Conservation (phyloP, 2,888 invertebrate species). For the Yponomeuta cagnagella region DNA sequence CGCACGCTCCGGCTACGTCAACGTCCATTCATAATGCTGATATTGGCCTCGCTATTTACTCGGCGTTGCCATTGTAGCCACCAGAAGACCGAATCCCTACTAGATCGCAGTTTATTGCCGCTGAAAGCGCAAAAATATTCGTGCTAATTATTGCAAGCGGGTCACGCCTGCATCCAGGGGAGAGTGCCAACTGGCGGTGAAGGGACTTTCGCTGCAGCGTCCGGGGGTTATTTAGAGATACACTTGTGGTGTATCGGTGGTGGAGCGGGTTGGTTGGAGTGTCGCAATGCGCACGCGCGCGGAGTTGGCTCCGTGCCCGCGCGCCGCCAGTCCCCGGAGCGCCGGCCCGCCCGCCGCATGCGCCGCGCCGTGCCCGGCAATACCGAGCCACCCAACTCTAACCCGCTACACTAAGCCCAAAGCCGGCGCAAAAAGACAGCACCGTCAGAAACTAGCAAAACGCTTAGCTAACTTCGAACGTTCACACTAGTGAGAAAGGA, state of each 20-base stretch:
- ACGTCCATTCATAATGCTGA: conserved; percentile 57
- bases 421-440: conserved; percentile 2
- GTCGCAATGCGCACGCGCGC: neutral
- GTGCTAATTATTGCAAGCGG: conserved; percentile 10
- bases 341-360: conserved; percentile 55
- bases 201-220: neutral
- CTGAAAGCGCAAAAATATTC: conserved; percentile 20
- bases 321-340: conserved; percentile 54
- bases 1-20: conserved; percentile 50
- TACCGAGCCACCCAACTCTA: conserved; percentile 14
- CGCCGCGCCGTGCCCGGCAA: conserved; percentile 32
- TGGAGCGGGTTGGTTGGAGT: neutral
- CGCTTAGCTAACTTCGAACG: neutral
- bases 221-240: conserved; percentile 6
- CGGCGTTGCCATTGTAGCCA: conserved; percentile 35
- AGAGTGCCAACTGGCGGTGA: neutral
- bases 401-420: conserved; percentile 5
- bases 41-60: conserved; percentile 19
- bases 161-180: conserved; percentile 4
- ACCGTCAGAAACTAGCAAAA: neutral
- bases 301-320: conserved; percentile 13
- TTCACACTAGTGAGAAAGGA: conserved; percentile 18
- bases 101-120: conserved; percentile 28
- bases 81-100: conserved; percentile 23
- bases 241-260: neutral